Conservation (phyloP, 1,140 invertebrate species). For the fruit fly (Drosophila melanogaster) region DNA sequence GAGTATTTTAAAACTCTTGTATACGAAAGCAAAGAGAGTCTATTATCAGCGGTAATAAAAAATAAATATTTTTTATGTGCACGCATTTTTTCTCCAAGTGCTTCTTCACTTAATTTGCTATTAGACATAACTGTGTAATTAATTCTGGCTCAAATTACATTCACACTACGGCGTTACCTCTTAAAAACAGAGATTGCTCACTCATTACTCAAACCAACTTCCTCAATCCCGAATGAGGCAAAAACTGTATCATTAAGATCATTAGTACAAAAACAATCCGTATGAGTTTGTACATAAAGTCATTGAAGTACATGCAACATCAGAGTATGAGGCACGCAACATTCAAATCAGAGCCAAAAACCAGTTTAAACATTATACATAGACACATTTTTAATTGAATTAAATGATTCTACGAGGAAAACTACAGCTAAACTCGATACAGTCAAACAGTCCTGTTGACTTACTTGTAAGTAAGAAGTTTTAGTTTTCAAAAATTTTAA, state of each 20-base stretch:
- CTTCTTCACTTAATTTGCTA: conserved; percentile 3
- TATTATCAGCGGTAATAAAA: too few relatives aligned
- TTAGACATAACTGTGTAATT: conserved; percentile 2
- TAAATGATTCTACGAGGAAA: background rate
- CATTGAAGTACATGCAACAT: conserved; percentile 36
- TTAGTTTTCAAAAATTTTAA: too few relatives aligned
- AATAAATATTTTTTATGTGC: background rate
- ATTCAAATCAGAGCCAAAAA: conserved; percentile 74
- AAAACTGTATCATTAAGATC: conserved; percentile 26
- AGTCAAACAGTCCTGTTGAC: too few relatives aligned
- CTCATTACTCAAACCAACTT: conserved; percentile 26
- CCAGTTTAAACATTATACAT: conserved; percentile 49
- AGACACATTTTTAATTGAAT: background rate
- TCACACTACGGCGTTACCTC: conserved; percentile 25
- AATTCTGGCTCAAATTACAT: conserved; percentile 11
- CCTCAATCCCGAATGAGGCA: conserved; percentile 6
- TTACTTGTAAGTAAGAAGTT: too few relatives aligned
- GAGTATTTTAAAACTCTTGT: too few relatives aligned
- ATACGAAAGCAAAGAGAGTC: too few relatives aligned
- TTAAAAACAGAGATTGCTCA: conserved; percentile 8
- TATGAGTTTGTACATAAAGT: conserved; percentile 35
- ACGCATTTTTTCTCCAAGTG: background rate
- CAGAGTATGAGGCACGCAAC: conserved; percentile 56
- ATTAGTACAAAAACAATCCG: conserved; percentile 11
- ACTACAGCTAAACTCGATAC: too few relatives aligned